Conservation (phyloP, 2,888 invertebrate genomes). For the Capitulum mitella region DNA sequence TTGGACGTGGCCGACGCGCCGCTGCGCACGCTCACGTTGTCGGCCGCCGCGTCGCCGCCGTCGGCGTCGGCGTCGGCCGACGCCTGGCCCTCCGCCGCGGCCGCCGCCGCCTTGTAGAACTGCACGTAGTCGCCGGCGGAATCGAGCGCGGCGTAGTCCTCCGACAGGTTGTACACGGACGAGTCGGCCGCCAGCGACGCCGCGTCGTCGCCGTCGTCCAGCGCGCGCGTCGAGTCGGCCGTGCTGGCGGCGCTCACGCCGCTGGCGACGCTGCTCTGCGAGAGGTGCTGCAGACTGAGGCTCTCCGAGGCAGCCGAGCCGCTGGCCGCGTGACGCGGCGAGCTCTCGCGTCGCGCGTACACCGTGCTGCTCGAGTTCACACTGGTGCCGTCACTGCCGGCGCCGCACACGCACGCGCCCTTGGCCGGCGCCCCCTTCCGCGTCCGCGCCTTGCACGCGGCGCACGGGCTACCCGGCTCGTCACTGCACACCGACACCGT, state of each 20-base stretch:
- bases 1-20: conserved; percentile 9
- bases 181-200: neutral
- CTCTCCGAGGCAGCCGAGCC: neutral
- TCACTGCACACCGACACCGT: neutral
- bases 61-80: neutral
- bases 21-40: conserved; percentile 7
- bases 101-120: neutral
- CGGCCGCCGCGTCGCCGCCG: neutral
- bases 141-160: neutral
- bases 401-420: conserved; percentile 33
- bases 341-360: neutral
- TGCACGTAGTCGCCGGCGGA: neutral
- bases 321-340: neutral
- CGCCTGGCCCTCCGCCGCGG: neutral
- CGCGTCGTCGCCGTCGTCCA: neutral
- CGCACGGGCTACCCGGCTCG: conserved; percentile 28
- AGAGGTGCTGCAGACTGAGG: neutral
- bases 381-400: conserved; percentile 20
- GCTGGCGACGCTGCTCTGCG: neutral
- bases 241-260: neutral
- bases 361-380: neutral
- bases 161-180: neutral
- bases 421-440: neutral
- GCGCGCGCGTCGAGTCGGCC: conserved; percentile 12
- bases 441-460: neutral